Conservation (phyloP, 2,797 vertebrate genomes). For the Eupleurogrammus muticus region DNA sequence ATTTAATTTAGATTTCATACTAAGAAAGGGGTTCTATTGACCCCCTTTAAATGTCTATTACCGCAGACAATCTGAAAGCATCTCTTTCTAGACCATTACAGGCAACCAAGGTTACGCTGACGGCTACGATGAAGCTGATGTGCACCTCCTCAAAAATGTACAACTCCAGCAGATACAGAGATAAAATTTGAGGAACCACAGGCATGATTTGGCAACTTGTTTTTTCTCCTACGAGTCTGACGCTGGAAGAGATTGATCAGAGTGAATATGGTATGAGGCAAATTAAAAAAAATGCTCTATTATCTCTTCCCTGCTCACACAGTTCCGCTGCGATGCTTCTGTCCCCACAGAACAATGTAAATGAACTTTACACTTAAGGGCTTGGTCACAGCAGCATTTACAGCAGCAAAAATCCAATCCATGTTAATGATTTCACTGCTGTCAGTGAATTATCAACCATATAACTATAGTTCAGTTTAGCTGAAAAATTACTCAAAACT, state of each 20-base stretch:
- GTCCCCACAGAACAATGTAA: neutral
- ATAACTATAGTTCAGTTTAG: neutral
- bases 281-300: neutral
- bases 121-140: neutral
- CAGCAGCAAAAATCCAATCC: too few species aligned
- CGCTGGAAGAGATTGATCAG: conserved; percentile 6
- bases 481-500: neutral
- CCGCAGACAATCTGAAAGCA: neutral
- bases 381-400: neutral
- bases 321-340: neutral
- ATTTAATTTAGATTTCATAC: too few species aligned
- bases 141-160: neutral
- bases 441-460: neutral
- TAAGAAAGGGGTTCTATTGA: too few species aligned
- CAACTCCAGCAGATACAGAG: neutral
- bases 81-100: too few species aligned
- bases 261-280: neutral
- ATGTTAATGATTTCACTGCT: too few species aligned
- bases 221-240: neutral
- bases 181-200: neutral
- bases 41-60: neutral
- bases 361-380: neutral
- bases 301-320: neutral
- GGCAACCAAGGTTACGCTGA: too few species aligned
- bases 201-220: neutral